Evolutionary conservation across 2,888 invertebrate genomes (phyloP).

Genomic region (Lamellibrachia satsuma): DNA sequence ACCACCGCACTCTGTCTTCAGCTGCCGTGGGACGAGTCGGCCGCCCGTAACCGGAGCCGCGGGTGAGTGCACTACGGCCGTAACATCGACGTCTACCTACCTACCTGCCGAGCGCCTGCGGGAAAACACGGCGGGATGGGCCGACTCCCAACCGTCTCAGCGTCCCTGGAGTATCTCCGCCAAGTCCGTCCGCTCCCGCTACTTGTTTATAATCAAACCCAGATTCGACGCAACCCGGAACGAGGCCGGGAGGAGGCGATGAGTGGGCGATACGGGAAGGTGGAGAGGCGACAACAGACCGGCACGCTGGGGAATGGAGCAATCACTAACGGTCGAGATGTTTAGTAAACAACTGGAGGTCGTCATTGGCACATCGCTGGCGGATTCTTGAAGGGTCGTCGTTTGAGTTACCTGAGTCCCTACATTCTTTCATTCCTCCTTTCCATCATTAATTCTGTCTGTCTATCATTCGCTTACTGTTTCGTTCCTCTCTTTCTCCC

Average conservation of each 20-base stretch:
- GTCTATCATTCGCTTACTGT: slow-evolving; percentile 17
- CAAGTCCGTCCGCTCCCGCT: not conserved
- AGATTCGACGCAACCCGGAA: not conserved
- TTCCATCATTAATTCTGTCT: not conserved
- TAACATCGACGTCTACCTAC: not conserved
- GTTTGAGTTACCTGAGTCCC: not conserved
- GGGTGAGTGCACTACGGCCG: not conserved
- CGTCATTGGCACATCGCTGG: too few relatives aligned
- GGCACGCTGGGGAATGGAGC: not conserved
- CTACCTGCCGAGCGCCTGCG: not conserved
- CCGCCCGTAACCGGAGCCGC: not conserved
- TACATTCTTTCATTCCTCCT: not conserved
- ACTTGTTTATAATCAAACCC: not conserved
- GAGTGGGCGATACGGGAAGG: not conserved
- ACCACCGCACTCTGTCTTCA: not conserved
- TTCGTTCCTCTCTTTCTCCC: not conserved
- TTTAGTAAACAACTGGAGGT: not conserved
- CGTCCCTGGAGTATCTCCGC: not conserved
- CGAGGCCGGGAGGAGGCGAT: not conserved
- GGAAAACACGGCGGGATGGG: not conserved
- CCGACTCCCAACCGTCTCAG: not conserved
- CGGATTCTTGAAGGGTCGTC: too few relatives aligned
- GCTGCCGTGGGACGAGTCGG: not conserved
- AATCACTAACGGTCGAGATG: not conserved
- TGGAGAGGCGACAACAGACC: not conserved